Evolutionary conservation across 2,888 invertebrate genomes (phyloP), one percentile per base, ranked within the genome.

Genomic region (Sceliomorpha sp.): DNA sequence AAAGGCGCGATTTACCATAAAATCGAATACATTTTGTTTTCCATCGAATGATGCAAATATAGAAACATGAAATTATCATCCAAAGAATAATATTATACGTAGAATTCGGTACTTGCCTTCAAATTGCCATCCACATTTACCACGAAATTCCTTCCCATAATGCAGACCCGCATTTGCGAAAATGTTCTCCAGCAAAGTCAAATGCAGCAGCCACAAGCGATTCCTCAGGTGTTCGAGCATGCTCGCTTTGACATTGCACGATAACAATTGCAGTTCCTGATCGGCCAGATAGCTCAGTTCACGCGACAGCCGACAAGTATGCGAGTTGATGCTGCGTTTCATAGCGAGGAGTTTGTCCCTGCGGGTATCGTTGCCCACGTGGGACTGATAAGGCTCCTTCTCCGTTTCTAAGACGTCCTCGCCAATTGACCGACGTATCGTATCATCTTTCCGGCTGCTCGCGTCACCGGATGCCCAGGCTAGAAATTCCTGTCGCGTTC

Each of bases 221-320:
- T 91, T 92, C 76, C 94, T 90, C 44, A 95, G 86, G 39, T 91
- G 91, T 70, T 91, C 91, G 3, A 95, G 88, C 73, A 92, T 91
- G 42, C 89, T 88, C 37, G 90, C 89, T 59, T 90, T 90, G 53
- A 92, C 91, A 10, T 93, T 91, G 70, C 93, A 89, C 24, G 92
- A 91, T 8, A 94, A 84, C 12, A 95, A 89, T 74, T 93, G 92
- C 63, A 93, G 92, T 82, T 94, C 94, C 81, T 94, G 90, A 76
- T 94, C 94, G 42, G 94, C 90, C 44, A 95, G 89, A 34, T 89
- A 88, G 36, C 92, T 90, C 36, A 94, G 86, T 82, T 92, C 92
- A 66, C 90, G 89, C 0, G 91, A 90, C 39, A 91, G 83, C 9
- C 88, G 84, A 76, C 92, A 92, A 8, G 90, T 89, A 73, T 92